Conservation (phyloP, 2,888 invertebrate species). For the Drosophila stalkeri region DNA sequence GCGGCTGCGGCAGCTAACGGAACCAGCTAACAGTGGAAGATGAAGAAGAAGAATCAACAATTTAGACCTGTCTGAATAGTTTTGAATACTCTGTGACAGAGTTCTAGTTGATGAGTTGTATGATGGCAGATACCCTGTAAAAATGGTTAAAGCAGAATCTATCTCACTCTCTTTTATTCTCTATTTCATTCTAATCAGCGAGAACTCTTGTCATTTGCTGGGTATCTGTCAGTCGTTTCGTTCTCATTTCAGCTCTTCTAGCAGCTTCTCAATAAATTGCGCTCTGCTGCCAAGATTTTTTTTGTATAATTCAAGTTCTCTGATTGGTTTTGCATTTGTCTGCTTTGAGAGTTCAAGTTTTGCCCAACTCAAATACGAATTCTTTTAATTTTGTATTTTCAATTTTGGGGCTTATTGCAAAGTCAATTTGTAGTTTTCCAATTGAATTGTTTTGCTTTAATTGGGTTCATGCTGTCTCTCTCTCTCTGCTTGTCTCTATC, state of each 20-base stretch:
- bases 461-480: conserved; percentile 23
- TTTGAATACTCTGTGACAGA: conserved; percentile 5
- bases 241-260: conserved; percentile 5
- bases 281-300: conserved; percentile 59
- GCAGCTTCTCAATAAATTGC: conserved; percentile 71
- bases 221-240: conserved; percentile 8
- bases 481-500: not conserved
- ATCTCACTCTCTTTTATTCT: not conserved
- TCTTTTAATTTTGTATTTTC: not conserved
- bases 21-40: not conserved
- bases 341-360: conserved; percentile 31
- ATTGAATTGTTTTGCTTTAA: conserved; percentile 57
- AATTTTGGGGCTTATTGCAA: conserved; percentile 46
- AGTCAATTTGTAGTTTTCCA: conserved; percentile 55
- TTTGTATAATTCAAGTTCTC: conserved; percentile 73
- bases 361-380: conserved; percentile 32
- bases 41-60: not conserved
- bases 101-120: not conserved
- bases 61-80: conserved; percentile 29
- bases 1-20: conserved; percentile 3
- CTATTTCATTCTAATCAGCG: too few relatives aligned
- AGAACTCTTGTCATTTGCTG: not conserved
- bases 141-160: not conserved
- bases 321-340: conserved; percentile 66
- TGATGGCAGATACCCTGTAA: not conserved